These are phyloP conservation scores for Rhipidura dahli DNA, from an alignment of 2,113 vertebrate species.

Conservation along the genomic window DNA sequence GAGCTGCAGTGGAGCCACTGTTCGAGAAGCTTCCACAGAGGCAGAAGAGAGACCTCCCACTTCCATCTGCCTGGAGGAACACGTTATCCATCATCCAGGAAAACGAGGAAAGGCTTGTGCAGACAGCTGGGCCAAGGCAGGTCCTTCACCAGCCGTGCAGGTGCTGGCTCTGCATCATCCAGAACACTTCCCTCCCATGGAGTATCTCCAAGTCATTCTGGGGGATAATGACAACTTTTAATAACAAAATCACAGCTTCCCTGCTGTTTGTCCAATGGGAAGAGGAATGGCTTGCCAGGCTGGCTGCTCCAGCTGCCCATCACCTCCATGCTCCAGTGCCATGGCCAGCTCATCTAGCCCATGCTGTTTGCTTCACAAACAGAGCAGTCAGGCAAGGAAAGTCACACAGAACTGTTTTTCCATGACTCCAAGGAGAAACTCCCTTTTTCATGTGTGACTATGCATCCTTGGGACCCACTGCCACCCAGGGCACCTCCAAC, in stretches of 20 bases:
- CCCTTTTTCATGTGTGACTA: rapidly evolving
- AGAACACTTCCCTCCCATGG: not conserved
- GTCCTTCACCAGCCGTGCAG: not conserved
- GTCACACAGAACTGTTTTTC: not conserved
- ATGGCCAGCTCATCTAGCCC: not conserved
- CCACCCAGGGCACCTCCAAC: not conserved
- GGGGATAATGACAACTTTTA: not conserved
- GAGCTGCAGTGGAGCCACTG: not conserved
- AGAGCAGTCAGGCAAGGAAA: not conserved
- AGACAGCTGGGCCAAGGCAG: not conserved
- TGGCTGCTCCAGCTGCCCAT: not conserved
- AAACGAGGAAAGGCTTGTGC: rapidly evolving
- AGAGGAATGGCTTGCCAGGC: not conserved
- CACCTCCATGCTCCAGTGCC: not conserved
- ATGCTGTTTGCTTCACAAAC: not conserved
- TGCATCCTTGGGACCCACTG: not conserved
- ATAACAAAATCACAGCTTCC: not conserved
- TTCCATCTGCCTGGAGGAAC: not conserved
- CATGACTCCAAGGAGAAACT: not conserved
- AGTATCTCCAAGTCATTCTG: not conserved
- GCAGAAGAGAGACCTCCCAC: not conserved
- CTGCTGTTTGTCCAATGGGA: not conserved
- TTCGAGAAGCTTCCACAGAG: not conserved
- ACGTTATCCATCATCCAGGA: not conserved
- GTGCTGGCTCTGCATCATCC: not conserved